Percentiles rank a stretch among this genome's conserved stretches.
Conservation (phyloP, 2,797 vertebrate species). For the Phylloscopus collybita region DNA sequence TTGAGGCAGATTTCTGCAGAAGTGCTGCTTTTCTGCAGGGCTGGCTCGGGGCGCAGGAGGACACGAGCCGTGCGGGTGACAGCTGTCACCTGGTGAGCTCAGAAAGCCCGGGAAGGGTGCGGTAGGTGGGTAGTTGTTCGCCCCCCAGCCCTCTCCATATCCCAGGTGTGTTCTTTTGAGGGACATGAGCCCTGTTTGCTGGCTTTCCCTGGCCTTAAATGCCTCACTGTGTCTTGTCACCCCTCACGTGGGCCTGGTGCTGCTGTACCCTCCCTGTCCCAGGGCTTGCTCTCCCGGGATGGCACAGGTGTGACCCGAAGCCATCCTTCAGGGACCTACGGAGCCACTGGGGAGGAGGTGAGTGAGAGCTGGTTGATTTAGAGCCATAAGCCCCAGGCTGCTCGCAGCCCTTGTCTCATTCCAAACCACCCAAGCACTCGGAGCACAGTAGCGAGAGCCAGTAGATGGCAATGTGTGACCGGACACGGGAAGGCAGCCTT, state of each 20-base stretch:
- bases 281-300: neutral
- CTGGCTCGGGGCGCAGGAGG: neutral
- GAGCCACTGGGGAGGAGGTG: neutral
- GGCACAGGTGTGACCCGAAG: neutral
- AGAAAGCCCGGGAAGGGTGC: neutral
- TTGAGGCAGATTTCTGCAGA: neutral
- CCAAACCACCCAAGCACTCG: neutral
- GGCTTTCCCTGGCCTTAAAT: neutral
- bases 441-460: neutral
- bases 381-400: neutral
- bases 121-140: rapidly evolving
- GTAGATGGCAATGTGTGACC: constrained; percentile 68
- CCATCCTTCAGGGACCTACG: rapidly evolving
- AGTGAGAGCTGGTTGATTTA: neutral
- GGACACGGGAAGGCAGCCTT: neutral
- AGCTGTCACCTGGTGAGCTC: neutral
- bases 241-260: neutral
- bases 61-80: rapidly evolving
- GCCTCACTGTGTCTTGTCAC: rapidly evolving
- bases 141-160: neutral
- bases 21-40: neutral
- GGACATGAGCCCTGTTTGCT: neutral
- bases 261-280: neutral
- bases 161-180: neutral
- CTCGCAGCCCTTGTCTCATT: neutral